Base-by-base conservation (phyloP, 2,888 invertebrate species). In the Callyntrura sp. region DNA sequence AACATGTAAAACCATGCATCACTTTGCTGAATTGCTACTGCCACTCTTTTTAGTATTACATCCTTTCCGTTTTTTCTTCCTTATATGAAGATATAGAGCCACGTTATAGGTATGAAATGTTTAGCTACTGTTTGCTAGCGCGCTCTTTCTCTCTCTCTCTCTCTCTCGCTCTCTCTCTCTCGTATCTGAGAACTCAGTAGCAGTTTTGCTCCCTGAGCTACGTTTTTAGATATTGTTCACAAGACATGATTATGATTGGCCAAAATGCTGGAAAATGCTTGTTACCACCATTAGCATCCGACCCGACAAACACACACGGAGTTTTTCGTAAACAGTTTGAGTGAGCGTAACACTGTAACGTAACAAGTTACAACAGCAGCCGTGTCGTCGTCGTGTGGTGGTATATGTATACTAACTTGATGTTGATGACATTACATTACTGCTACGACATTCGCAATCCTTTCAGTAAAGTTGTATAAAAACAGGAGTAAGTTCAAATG, bases 201-300 rank as follows among this genome's bases (percentile, higher is more conserved):
- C 43, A 28, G 48, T 83, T 78, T 20, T 86, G 85, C 78, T 92
- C 90, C 91, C 92, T 90, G 51, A 88, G 79, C 90, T 85, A 90
- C 91, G 91, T 93, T 88, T 88, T 68, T 68, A 84, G 76, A 89
- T 92, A 91, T 92, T 92, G 92, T 92, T 92, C 91, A 91, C 91
- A 92, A 92, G 93, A 93, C 92, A 93, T 92, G 93, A 93, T 93
- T 93, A 93, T 93, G 93, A 93, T 93, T 93, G 93, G 93, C 93
- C 93, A 92, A 92, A 92, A 88, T 83, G 79, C 91, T 91, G 85
- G 91, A 82, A 93, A 92, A 91, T 92, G 92, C 92, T 92, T 92
- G 93, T 93, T 93, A 91, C 93, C 92, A 93, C 92, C 93, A 92
- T 93, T 92, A 92, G 93, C 93, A 92, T 92, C 90, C 91, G 91